Percentiles rank a stretch among this genome's conserved stretches.
Evolutionary conservation across 2,797 vertebrate genomes (phyloP).

Genomic region (Chelonia mydas): DNA sequence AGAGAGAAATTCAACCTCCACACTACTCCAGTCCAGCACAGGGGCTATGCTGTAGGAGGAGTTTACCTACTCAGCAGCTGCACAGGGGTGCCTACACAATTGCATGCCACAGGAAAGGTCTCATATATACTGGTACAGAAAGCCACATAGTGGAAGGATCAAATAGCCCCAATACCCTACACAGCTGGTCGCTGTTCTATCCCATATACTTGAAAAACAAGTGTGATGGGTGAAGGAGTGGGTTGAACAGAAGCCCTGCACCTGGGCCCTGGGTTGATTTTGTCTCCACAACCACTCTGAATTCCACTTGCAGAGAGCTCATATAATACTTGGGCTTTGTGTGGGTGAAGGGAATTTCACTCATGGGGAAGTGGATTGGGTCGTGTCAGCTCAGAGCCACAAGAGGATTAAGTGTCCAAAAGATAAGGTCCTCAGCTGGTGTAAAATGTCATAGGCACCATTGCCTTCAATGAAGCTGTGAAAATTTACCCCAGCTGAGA

Average conservation of each 20-base stretch:
- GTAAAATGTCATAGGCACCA: background rate
- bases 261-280: background rate
- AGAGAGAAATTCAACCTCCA: background rate
- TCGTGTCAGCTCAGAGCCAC: background rate
- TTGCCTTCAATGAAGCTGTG: background rate
- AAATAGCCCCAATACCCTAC: background rate
- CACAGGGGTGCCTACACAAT: background rate
- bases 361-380: background rate
- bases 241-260: background rate
- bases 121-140: background rate
- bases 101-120: background rate
- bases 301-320: background rate
- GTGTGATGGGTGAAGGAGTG: background rate
- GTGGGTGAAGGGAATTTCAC: background rate
- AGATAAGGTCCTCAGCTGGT: background rate
- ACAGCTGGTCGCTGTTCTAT: background rate
- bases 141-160: background rate
- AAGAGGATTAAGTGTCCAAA: background rate
- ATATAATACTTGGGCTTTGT: rapidly evolving
- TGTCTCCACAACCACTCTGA: background rate
- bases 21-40: background rate
- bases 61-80: background rate
- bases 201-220: background rate
- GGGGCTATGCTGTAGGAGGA: background rate
- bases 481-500: background rate